These are phyloP conservation scores for Macroglossus sobrinus DNA, from an alignment of 2,113 vertebrate species.

Conservation along the genomic window DNA sequence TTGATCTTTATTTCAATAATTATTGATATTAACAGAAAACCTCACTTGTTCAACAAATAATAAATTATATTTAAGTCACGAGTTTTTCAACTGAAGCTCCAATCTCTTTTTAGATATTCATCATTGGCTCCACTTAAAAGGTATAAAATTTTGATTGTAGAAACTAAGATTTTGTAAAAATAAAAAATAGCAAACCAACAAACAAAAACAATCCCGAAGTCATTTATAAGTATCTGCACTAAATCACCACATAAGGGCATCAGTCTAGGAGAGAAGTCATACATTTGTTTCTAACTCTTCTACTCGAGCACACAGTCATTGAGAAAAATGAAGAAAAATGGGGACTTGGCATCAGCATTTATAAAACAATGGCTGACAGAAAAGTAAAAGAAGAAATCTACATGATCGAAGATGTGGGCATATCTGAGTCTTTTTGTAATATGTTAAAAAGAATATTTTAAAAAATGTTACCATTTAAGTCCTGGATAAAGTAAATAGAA, in stretches of 20 bases:
- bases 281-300: neutral
- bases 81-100: neutral
- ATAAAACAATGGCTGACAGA: neutral
- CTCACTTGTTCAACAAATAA: conserved; percentile 8
- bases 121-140: neutral
- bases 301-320: neutral
- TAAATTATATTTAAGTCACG: conserved; percentile 9
- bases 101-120: neutral
- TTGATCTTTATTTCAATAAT: neutral
- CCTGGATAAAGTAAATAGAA: neutral
- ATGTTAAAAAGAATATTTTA: neutral
- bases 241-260: neutral
- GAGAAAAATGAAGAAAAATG: neutral
- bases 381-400: neutral
- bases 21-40: conserved; percentile 6
- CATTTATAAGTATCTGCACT: neutral
- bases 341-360: neutral
- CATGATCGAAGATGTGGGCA: neutral
- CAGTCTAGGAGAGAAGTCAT: neutral
- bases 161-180: conserved; percentile 7
- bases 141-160: neutral
- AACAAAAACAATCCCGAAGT: neutral
- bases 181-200: neutral
- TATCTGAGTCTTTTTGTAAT: neutral
- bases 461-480: neutral